A percentile compares a stretch with the other conserved stretches of the same genome.
phyloP scores from a whole-genome alignment of 2,888 invertebrate species.

The Tetragonula carbonaria region DNA sequence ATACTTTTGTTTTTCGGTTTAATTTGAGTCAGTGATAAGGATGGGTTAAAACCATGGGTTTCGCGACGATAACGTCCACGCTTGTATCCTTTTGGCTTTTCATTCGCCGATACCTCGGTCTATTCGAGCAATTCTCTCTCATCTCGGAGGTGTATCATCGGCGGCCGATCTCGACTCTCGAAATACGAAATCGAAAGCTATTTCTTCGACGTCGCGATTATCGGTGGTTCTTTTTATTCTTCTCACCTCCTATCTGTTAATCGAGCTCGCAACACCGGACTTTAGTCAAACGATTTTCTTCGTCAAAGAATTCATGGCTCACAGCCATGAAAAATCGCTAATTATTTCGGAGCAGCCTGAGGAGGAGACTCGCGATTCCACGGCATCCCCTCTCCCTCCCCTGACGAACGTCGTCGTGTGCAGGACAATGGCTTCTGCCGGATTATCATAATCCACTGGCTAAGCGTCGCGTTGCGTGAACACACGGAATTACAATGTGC shows the following conservation, averaged over 20 bases:
- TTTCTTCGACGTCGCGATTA: background rate
- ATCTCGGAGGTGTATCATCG: no score
- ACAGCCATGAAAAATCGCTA: background rate
- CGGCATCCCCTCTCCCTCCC: background rate
- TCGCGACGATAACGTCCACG: background rate
- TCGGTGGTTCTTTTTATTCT: no score
- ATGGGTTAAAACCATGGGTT: background rate
- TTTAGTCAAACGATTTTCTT: background rate
- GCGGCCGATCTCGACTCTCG: no score
- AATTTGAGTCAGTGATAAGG: background rate
- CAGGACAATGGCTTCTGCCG: constrained; percentile 36
- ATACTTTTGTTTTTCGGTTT: background rate
- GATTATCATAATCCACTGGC: constrained; percentile 62
- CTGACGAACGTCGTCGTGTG: background rate
- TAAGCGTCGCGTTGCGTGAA: constrained; percentile 49
- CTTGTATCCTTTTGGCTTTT: no score
- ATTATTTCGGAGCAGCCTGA: background rate
- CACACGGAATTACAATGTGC: constrained; percentile 52
- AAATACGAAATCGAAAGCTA: background rate
- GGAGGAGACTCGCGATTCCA: background rate
- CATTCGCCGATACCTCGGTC: background rate
- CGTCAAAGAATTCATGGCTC: background rate
- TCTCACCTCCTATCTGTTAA: background rate
- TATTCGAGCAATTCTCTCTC: background rate
- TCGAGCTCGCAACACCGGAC: no score